Conservation (phyloP, 2,113 vertebrate genomes). For the Trematocara unimaculatum region DNA sequence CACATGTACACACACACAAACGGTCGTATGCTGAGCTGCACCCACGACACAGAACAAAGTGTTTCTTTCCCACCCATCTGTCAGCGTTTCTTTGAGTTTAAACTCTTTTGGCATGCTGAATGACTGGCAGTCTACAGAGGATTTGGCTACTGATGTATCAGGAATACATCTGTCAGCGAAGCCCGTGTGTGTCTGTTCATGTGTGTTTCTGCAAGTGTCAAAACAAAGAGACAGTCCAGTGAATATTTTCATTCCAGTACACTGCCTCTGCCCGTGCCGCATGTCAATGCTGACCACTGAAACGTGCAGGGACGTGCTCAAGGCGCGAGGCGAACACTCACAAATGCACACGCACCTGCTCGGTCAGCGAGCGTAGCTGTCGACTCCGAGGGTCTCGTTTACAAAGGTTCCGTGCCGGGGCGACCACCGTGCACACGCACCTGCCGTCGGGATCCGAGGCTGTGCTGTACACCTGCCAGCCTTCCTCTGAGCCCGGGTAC, state of each 20-base stretch:
- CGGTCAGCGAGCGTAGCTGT: conserved; percentile 84
- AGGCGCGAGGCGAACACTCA: background rate
- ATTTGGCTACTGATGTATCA: conserved; percentile 31
- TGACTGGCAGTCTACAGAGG: conserved; percentile 26
- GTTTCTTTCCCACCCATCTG: conserved; percentile 10
- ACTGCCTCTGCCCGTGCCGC: background rate
- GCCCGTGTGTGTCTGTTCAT: background rate
- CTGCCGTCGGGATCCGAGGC: conserved; percentile 90
- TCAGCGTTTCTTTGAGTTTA: conserved; percentile 16
- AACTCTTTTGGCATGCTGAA: conserved; percentile 27
- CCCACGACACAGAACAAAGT: background rate
- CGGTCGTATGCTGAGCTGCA: background rate
- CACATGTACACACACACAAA: background rate
- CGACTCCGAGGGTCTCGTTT: conserved; percentile 89
- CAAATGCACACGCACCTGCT: conserved; percentile 77
- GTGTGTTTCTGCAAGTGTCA: conserved; percentile 31
- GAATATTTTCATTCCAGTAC: conserved; percentile 54
- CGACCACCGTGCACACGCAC: conserved; percentile 93
- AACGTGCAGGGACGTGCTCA: background rate
- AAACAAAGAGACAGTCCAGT: conserved; percentile 47
- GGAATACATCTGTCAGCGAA: conserved; percentile 29
- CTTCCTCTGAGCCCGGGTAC: conserved; percentile 83
- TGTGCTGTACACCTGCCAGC: conserved; percentile 96
- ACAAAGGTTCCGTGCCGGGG: conserved; percentile 87
- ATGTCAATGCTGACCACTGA: conserved; percentile 35